phyloP scores from a whole-genome alignment of 2,113 vertebrate genomes.

The Micromys minutus region DNA sequence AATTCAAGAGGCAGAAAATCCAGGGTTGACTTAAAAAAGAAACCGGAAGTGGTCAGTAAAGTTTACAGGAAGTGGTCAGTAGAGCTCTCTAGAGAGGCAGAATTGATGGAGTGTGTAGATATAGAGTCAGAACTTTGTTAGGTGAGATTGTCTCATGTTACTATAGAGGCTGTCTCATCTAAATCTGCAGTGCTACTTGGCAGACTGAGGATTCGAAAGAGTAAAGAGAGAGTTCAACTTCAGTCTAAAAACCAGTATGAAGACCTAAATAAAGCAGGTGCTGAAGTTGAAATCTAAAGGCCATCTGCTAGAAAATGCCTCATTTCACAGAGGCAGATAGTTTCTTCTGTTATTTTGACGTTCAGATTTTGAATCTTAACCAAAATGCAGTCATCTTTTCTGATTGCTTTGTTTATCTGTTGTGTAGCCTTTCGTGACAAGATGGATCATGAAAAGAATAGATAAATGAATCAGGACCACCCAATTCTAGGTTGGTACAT shows the following conservation, averaged over 20 bases:
- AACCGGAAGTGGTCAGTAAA: neutral
- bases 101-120: neutral
- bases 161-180: neutral
- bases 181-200: neutral
- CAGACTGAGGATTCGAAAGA: neutral
- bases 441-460: no score
- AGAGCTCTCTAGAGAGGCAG: neutral
- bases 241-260: neutral
- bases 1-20: constrained; percentile 1
- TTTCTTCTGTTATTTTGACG: neutral
- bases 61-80: neutral
- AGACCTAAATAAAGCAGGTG: neutral
- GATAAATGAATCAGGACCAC: neutral
- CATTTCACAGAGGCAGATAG: neutral
- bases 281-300: neutral
- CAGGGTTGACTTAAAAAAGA: neutral
- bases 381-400: neutral
- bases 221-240: neutral
- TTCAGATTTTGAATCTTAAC: neutral
- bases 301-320: neutral
- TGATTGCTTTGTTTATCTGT: neutral
- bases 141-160: neutral
- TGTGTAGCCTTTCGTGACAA: neutral
- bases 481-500: neutral
- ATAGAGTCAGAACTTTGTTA: neutral